Conservation (phyloP, 1,140 invertebrate species). For the Nomia melanderi region DNA sequence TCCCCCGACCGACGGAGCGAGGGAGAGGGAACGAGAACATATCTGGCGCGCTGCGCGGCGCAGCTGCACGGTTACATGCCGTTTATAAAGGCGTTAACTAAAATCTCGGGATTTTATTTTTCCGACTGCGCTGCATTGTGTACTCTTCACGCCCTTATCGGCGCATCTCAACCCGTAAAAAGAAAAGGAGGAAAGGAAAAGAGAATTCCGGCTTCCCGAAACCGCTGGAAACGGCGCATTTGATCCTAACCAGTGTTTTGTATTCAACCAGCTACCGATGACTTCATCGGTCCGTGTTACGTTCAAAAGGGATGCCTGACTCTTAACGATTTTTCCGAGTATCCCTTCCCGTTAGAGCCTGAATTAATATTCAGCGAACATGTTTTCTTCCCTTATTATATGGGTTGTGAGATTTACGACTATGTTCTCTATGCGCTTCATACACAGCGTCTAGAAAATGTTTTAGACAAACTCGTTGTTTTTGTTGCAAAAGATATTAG, state of each 20-base stretch:
- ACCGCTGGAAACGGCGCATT: slow-evolving; percentile 12
- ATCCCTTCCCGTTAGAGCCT: slow-evolving; percentile 32
- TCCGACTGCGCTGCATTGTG: slow-evolving; percentile 21
- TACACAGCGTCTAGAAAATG: too few relatives aligned
- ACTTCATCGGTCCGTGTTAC: slow-evolving; percentile 18
- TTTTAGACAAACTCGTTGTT: not conserved
- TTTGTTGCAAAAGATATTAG: slow-evolving; percentile 63
- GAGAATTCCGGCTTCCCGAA: slow-evolving; percentile 12
- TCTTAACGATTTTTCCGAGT: slow-evolving; percentile 38
- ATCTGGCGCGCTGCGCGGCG: slow-evolving; percentile 12
- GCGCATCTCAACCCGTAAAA: slow-evolving; percentile 34
- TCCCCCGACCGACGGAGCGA: not conserved
- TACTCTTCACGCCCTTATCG: slow-evolving; percentile 49
- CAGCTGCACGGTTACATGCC: slow-evolving; percentile 22
- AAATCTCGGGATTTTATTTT: slow-evolving; percentile 40
- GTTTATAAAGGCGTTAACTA: slow-evolving; percentile 49
- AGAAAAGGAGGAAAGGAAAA: not conserved
- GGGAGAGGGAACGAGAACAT: slow-evolving; percentile 5
- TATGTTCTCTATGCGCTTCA: not conserved
- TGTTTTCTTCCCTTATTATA: not conserved
- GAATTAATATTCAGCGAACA: slow-evolving; percentile 33
- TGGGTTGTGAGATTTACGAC: not conserved
- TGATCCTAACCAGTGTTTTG: slow-evolving; percentile 41
- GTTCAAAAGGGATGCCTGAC: slow-evolving; percentile 39
- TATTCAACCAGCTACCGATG: slow-evolving; percentile 53